Evolutionary conservation across 64 coral and sea anemone genomes (phyloP).

Genomic region (Montipora efflorescens): DNA sequence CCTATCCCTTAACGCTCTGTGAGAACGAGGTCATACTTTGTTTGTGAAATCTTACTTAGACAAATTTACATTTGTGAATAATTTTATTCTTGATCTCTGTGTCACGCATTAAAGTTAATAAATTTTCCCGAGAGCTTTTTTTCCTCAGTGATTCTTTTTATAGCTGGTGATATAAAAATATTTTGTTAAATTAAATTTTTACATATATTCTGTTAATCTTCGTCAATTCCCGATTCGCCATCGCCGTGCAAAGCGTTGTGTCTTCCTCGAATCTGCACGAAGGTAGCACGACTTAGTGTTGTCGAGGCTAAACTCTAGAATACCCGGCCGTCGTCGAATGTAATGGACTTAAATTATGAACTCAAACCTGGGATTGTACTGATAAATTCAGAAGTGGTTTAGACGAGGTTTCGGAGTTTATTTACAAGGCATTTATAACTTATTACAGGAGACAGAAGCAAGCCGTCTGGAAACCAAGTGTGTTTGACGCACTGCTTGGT

Average conservation of each 20-base stretch:
- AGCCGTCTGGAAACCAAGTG: not conserved
- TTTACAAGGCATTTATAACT: not conserved
- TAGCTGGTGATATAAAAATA: slow-evolving; percentile 10
- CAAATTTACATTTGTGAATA: slow-evolving; percentile 54
- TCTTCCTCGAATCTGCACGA: too few species aligned
- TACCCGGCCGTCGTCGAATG: too few species aligned
- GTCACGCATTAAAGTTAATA: slow-evolving; percentile 24
- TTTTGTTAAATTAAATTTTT: slow-evolving; percentile 25
- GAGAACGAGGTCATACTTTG: not conserved
- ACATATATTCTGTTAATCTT: not conserved
- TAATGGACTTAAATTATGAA: too few species aligned
- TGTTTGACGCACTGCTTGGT: not conserved
- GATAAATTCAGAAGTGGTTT: not conserved
- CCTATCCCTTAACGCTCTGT: not conserved
- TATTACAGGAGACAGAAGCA: not conserved
- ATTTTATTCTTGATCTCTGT: not conserved
- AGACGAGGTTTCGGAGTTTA: not conserved
- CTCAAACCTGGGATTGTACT: not conserved
- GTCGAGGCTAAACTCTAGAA: too few species aligned
- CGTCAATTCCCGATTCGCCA: not conserved
- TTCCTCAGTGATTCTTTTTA: not conserved
- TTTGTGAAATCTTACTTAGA: slow-evolving; percentile 34
- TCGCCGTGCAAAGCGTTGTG: too few species aligned
- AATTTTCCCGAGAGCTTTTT: not conserved
- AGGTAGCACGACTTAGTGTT: too few species aligned